A percentile compares a stretch with the other conserved stretches of the same genome.
Conservation (phyloP, 2,113 vertebrate genomes). For the Notothenia coriiceps region DNA sequence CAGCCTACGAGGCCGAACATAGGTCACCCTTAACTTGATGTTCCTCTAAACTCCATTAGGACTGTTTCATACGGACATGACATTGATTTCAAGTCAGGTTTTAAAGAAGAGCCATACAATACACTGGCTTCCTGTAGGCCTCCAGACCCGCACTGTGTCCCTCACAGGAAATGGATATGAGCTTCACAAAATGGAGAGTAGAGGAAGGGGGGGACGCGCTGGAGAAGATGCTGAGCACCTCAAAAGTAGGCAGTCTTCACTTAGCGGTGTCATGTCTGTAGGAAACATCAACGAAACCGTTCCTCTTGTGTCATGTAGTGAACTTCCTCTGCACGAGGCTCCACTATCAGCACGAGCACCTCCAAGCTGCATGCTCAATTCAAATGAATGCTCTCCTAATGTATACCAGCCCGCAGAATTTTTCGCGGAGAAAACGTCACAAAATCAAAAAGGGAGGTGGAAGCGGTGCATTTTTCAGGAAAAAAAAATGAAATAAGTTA, state of each 20-base stretch:
- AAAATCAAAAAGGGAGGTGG: rapidly evolving
- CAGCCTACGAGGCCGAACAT: background rate
- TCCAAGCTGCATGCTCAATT: background rate
- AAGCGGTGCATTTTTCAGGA: background rate
- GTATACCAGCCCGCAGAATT: background rate
- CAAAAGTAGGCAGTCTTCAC: background rate
- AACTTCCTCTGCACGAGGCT: background rate
- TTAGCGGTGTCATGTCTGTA: background rate
- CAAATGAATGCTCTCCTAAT: background rate
- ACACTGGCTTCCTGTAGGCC: background rate
- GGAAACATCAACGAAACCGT: background rate
- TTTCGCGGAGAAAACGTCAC: background rate
- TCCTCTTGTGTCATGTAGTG: background rate
- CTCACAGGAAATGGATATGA: constrained; percentile 52
- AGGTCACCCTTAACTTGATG: too few relatives aligned
- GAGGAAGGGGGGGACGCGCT: constrained; percentile 30
- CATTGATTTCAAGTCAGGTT: background rate
- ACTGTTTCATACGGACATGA: background rate
- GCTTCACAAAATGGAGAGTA: constrained; percentile 67
- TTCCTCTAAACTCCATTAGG: background rate
- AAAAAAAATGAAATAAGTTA: background rate
- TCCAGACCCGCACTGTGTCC: constrained; percentile 11
- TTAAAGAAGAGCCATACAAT: background rate
- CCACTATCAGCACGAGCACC: background rate
- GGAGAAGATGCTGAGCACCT: constrained; percentile 8